These are phyloP conservation scores for Himalopsyche phryganea DNA, from an alignment of 1,140 invertebrate genomes.

Conservation along the genomic window DNA sequence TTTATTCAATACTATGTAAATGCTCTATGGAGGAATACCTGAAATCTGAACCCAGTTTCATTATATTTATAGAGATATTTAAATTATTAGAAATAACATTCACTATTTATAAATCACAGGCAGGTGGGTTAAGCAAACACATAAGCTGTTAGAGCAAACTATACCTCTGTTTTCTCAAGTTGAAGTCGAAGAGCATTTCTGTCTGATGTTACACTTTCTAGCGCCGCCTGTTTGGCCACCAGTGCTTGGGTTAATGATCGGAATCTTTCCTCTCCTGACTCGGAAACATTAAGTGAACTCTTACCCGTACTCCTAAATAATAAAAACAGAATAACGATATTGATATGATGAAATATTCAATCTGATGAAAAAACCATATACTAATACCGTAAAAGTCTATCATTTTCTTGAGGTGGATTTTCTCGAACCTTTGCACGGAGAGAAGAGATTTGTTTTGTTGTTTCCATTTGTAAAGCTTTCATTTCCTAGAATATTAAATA, in stretches of 20 bases:
- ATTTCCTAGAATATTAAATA: conserved; percentile 37
- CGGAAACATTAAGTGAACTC: conserved; percentile 20
- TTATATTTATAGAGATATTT: no score
- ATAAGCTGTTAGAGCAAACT: no score
- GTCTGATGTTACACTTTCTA: conserved; percentile 75
- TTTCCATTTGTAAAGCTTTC: conserved; percentile 38
- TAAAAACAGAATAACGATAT: not conserved
- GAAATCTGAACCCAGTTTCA: no score
- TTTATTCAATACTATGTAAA: no score
- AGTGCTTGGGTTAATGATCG: conserved; percentile 72
- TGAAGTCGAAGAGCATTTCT: conserved; percentile 75
- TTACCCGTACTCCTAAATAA: conserved; percentile 6
- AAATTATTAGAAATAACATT: no score
- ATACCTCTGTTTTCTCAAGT: conserved; percentile 73
- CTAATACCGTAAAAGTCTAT: conserved; percentile 21
- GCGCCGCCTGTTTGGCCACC: conserved; percentile 73
- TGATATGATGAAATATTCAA: not conserved
- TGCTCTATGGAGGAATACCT: no score
- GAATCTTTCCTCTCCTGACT: conserved; percentile 40
- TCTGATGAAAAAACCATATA: not conserved
- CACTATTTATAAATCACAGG: no score
- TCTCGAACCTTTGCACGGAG: conserved; percentile 40
- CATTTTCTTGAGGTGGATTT: conserved; percentile 27
- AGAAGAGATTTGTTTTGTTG: conserved; percentile 40
- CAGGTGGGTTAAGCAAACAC: no score